A percentile compares a stretch with the other conserved stretches of the same genome.
Evolutionary conservation across 2,113 vertebrate species (phyloP).

Genomic region (Desmodus rotundus): DNA sequence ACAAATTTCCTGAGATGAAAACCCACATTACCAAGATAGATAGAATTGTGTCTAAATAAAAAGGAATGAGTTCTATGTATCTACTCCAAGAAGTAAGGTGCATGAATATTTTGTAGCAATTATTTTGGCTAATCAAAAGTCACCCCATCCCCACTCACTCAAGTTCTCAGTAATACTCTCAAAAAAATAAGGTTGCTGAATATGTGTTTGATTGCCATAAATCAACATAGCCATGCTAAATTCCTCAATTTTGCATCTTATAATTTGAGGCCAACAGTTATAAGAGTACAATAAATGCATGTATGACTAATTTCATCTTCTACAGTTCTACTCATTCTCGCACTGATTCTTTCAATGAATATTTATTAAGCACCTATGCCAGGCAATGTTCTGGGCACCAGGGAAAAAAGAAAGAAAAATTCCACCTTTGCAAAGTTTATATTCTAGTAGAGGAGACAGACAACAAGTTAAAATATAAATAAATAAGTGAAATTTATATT

Average conservation of each 20-base stretch:
- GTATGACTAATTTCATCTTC: neutral
- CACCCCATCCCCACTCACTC: neutral
- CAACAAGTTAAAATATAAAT: neutral
- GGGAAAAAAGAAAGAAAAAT: neutral
- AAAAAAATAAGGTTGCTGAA: neutral
- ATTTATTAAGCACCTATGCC: neutral
- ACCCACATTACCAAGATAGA: neutral
- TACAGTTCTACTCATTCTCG: neutral
- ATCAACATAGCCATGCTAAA: neutral
- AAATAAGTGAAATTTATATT: neutral
- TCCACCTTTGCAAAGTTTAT: neutral
- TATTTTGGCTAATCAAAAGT: neutral
- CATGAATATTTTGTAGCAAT: neutral
- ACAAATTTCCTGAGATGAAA: neutral
- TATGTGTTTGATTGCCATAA: neutral
- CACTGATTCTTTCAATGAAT: neutral
- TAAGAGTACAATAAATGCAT: neutral
- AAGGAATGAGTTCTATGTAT: neutral
- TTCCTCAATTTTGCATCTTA: neutral
- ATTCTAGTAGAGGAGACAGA: neutral
- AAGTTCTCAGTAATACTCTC: neutral
- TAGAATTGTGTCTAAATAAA: neutral
- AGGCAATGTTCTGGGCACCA: neutral
- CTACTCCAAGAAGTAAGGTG: neutral
- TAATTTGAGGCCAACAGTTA: neutral